Evolutionary conservation across 2,888 invertebrate genomes (phyloP), one percentile per base, ranked within the genome.

Genomic region (Amphimallon solstitiale): DNA sequence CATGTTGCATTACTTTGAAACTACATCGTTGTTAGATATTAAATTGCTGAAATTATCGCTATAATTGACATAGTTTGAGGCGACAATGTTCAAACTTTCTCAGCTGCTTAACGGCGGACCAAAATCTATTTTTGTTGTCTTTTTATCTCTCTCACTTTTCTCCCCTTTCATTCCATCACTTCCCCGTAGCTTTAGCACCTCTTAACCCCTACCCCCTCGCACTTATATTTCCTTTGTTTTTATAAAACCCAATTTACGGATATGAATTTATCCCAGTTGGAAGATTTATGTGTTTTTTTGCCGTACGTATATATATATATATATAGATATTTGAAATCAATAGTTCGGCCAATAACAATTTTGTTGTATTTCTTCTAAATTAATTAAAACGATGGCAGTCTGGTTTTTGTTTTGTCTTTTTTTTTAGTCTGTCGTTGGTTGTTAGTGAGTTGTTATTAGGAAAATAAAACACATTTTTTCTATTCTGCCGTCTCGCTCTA

Each of bases 1-100:
- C 61, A 62, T 62, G 61, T 62, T 54, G 63, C 64, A 35, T 54
- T 64, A 64, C 54, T 64, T 45, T 21, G 64, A 43, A 54, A 54
- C 45, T 56, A 45, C 46, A 63, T 19, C 52, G 51, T 38, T 23
- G 52, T 51, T 52, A 14, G 64, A 64, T 63, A 64, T 64, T 56
- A 64, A 63, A 63, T 56, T 54, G 64, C 46, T 64, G 46, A 62
- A 62, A 62, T 62, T 62, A 62, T 29, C 61, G 48, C 49, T 62
- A 38, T 64, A 64, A 64, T 64, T 64, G 64, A 46, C 64, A 64
- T 64, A 64, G 64, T 64, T 64, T 56, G 45, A 46, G 54, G 64
- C 64, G 64, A 45, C 45, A 46, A n/a, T 45, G 56, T 56, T 54
- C 35, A 46, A 64, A 64, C 64, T 64, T 64, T 64, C 35, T n/a